Evolutionary conservation across 2,888 invertebrate genomes (phyloP).

Genomic region (Laspeyria flexula): DNA sequence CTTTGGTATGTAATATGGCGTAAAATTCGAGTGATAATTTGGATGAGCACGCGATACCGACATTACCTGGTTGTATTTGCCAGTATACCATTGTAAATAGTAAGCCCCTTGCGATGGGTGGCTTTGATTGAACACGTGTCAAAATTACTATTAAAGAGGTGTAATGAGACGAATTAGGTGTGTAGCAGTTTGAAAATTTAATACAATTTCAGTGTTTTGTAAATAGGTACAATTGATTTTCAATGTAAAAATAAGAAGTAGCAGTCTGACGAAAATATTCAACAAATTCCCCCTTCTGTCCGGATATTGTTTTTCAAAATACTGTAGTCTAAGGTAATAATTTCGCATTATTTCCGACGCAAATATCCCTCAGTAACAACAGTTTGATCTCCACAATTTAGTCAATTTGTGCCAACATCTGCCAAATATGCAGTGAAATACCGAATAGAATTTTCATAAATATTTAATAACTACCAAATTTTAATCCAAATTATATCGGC

Average conservation of each 20-base stretch:
- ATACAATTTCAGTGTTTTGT: too few species aligned
- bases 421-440: conserved; percentile 3
- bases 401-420: conserved; percentile 5
- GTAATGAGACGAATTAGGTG: too few species aligned
- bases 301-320: too few species aligned
- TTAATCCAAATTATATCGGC: conserved; percentile 13
- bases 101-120: conserved; percentile 14
- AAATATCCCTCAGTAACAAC: conserved; percentile 20
- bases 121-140: conserved; percentile 23
- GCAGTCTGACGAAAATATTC: too few species aligned
- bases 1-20: conserved; percentile 63
- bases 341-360: conserved; percentile 23
- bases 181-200: too few species aligned
- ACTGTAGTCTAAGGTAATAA: conserved; percentile 26
- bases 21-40: conserved; percentile 66
- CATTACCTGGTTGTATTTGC: conserved; percentile 59
- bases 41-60: conserved; percentile 67
- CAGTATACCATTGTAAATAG: conserved; percentile 46
- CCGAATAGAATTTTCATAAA: conserved; percentile 2
- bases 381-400: conserved; percentile 6
- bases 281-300: too few species aligned
- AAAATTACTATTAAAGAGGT: too few species aligned
- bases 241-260: too few species aligned
- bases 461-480: conserved; percentile 5
- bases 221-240: too few species aligned